Base-by-base conservation (phyloP, 1,140 invertebrate genomes). In the Drosophila baimaii region DNA sequence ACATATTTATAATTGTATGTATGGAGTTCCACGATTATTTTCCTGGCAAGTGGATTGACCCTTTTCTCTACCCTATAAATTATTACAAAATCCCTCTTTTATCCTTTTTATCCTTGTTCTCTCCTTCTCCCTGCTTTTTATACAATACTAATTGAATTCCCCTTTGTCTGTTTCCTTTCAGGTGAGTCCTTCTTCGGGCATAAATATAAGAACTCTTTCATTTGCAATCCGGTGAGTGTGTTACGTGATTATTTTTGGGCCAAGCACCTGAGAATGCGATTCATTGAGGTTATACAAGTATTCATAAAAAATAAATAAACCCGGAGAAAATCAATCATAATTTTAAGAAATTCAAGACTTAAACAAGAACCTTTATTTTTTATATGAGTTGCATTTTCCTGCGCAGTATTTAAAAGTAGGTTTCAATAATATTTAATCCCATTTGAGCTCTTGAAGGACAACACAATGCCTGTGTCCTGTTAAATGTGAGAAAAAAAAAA, bases 181-280 rank as follows among this genome's bases (percentile, higher is more conserved):
- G 73, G 70, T 76, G 46, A 74, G 73, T 76, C 25, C 29, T 21
- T 12, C 25, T 25, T 12, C 15, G 15, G 21, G 13, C 10, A 46
- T 59, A 62, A 63, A 31, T 13, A 47, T 7, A 47, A 23, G 25
- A 39, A 19, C 12, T 39, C 17, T 43, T 62, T 61, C 39, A 69
- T 33, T n/a, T 47, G 27, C 29, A 25, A 44, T 27, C 17, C 17
- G 62, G 62, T 55, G 64, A 46, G 47, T 37, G 47, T 37, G 37
- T 27, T 54, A 13, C 39, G 8, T 41, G 37, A 17, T 47, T 17
- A 13, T 35, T 15, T n/a, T n/a, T n/a, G n/a, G n/a, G n/a, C n/a
- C n/a, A n/a, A n/a, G n/a, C n/a, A n/a, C n/a, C n/a, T n/a, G n/a
- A n/a, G n/a, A n/a, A n/a, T n/a, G n/a, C n/a, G n/a, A n/a, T n/a